Base-by-base conservation (phyloP, 2,888 invertebrate species). In the Cerceris ruficornis region DNA sequence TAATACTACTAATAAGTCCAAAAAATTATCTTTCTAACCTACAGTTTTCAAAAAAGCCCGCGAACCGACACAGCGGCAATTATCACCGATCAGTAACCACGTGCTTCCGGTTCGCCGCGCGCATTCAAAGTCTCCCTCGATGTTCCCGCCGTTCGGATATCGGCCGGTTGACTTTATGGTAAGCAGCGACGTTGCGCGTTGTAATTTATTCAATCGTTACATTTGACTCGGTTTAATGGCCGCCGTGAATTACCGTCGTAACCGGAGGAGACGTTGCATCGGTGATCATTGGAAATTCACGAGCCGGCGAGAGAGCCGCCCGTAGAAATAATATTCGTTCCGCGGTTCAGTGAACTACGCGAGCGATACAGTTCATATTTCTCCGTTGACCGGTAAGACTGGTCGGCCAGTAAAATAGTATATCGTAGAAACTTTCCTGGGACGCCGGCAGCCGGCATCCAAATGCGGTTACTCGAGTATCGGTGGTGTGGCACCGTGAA, bases 391-490 rank as follows among this genome's bases (percentile, higher is more conserved):
- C 73, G 77, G 79, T 66, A 79, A 66, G 65, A 73, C 77, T 79
- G 77, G 74, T 77, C 74, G 77, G 41, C 15, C 79, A 64, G 69
- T 68, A 80, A 77, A 80, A 67, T 75, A 70, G 78, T 59, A 70
- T 74, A 61, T 66, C 55, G 60, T 28, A 8, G 54, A 50, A 73
- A 64, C 41, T 57, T 69, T 60, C 70, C 42, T 49, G 61, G 66
- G 77, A 69, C 64, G 78, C 73, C 28, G 65, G 59, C 73, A 57
- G 78, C 68, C 28, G 65, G 59, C 73, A 57, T 75, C 78, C 75
- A 57, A 80, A 80, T 65, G 80, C 80, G 80, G 78, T 78, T 78
- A 75, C 74, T 67, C 77, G 77, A 67, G 79, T 80, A 42, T 70
- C 74, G 28, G 62, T 52, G 74, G 59, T 13, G 59, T 28, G 28